These are phyloP conservation scores for Nannospalax galili DNA, from an alignment of 2,113 vertebrate species.

Conservation along the genomic window DNA sequence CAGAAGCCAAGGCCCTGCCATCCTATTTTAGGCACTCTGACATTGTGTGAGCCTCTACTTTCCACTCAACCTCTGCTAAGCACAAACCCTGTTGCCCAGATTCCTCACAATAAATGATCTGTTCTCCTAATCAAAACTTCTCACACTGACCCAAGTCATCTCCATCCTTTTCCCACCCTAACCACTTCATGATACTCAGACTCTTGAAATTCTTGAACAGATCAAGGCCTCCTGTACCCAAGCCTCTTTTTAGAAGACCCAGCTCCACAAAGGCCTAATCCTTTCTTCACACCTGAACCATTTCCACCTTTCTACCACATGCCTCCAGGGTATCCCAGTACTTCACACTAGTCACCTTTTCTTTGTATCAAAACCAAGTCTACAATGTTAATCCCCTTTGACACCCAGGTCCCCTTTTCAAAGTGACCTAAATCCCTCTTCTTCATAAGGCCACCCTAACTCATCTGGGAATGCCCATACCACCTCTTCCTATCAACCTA, in stretches of 20 bases:
- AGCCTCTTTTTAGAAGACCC: not conserved
- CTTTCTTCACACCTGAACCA: not conserved
- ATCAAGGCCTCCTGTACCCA: not conserved
- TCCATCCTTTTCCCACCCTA: not conserved
- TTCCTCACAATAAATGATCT: not conserved
- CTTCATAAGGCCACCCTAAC: not conserved
- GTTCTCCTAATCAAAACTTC: not conserved
- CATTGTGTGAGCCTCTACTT: not conserved
- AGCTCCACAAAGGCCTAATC: slow-evolving; percentile 3
- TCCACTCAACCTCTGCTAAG: not conserved
- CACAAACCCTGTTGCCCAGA: not conserved
- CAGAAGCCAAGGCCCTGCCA: not conserved
- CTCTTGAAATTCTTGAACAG: not conserved
- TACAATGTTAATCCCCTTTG: not conserved
- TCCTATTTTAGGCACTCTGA: not conserved
- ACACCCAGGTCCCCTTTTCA: not conserved
- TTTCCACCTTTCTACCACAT: not conserved
- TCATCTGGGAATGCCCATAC: not conserved
- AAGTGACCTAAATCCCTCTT: not conserved
- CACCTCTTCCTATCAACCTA: not conserved
- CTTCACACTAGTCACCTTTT: not conserved
- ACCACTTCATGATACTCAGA: not conserved
- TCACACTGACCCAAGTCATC: not conserved
- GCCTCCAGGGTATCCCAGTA: not conserved
- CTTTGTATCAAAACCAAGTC: not conserved